Evolutionary conservation across 2,113 vertebrate genomes (phyloP), one percentile per base, ranked within the genome.

Genomic region (Phoxinus phoxinus): DNA sequence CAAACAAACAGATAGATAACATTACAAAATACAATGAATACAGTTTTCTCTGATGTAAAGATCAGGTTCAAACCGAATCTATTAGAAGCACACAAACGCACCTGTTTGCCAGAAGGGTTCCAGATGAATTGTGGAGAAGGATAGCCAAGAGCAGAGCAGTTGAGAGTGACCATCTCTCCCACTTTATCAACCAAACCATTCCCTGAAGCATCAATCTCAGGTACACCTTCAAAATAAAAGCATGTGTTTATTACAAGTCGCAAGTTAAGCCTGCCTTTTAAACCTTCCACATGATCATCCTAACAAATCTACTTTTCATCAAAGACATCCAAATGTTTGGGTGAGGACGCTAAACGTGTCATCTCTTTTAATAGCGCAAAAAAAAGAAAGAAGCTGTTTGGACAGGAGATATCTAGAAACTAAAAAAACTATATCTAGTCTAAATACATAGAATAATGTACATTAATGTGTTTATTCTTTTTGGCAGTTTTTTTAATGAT

Each of bases 71-170:
- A 25, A 69, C 25, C 56, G 25, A 37, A 61, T 59, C 37, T 8
- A 46, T 59, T 13, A 53, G 25, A 77, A 32, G 56, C 67, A 80
- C 41, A 56, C 41, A 58, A 78, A 90, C 93, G 86, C 89, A 95
- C 94, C 51, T 88, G 84, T 86, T 90, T 88, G 0, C 93, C 93
- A 53, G 84, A 5, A 2, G 90, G 90, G 65, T 7, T 95, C 95
- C 95, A 96, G 72, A 11, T 93, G 84, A 96, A 91, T 80, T 91
- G 90, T 17, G 95, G 94, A 25, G 88, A 69, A 0, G 95, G 95
- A 86, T 94, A 73, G 25, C 95, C 94, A 0, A 89, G 88, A 69
- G 93, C 93, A 0, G 90, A 91, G 87, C 95, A 96, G 71, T 37
- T 87, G 11, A 96, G 89, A 0, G 27, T 91, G 46, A 94, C 90